Percentiles rank a stretch among this genome's conserved stretches.
These are phyloP conservation scores for Ophioderma brevispina DNA, from an alignment of 35 echinoderm and acorn worm genomes.

Conservation along the genomic window DNA sequence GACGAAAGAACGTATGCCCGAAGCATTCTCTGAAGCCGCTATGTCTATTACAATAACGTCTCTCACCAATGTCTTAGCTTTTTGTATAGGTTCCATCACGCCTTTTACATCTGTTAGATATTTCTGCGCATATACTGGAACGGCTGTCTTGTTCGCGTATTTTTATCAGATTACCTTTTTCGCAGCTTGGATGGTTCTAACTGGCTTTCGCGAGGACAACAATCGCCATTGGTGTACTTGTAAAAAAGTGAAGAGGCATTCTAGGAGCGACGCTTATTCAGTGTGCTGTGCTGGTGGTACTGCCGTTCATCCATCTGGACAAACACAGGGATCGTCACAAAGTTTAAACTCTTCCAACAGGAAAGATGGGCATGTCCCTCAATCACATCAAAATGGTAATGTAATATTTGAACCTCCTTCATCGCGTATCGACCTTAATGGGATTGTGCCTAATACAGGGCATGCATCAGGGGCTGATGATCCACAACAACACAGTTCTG, in stretches of 20 bases:
- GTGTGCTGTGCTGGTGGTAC: too few relatives aligned
- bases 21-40: constrained; percentile 59
- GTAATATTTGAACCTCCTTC: too few relatives aligned
- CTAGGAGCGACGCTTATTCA: too few relatives aligned
- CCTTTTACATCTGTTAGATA: constrained; percentile 37
- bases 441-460: neutral
- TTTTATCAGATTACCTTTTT: constrained; percentile 76
- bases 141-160: constrained; percentile 61
- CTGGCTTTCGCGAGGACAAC: constrained; percentile 26
- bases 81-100: constrained; percentile 49
- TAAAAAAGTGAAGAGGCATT: constrained; percentile 33
- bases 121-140: constrained; percentile 61
- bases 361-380: too few relatives aligned
- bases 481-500: neutral
- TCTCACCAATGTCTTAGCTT: constrained; percentile 57
- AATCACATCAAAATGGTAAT: too few relatives aligned
- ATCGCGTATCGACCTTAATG: neutral
- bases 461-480: neutral
- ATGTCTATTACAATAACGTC: constrained; percentile 70
- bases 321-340: too few relatives aligned
- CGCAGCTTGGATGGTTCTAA: constrained; percentile 59
- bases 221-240: constrained; percentile 51
- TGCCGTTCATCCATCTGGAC: too few relatives aligned
- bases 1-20: constrained; percentile 49
- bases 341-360: too few relatives aligned